Percentiles rank a stretch among this genome's conserved stretches.
Evolutionary conservation across 2,888 invertebrate genomes (phyloP).

Genomic region (Plebejus anna): DNA sequence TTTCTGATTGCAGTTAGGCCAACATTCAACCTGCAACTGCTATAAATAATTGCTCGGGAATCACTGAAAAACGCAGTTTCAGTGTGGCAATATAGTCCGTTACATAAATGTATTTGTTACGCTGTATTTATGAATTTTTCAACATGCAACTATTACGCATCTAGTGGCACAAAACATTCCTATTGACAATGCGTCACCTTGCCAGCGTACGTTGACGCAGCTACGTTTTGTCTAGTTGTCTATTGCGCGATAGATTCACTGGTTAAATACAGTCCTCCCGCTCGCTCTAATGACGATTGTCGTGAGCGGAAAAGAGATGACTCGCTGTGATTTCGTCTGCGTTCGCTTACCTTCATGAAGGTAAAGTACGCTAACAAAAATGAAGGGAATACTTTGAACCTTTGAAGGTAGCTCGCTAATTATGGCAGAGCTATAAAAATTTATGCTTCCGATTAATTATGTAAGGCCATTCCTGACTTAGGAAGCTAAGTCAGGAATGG

Average conservation of each 20-base stretch:
- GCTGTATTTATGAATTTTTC: slow-evolving; percentile 46
- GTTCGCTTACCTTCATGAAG: slow-evolving; percentile 69
- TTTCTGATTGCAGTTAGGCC: too few relatives aligned
- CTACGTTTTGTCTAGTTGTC: slow-evolving; percentile 72
- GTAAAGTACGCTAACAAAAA: slow-evolving; percentile 75
- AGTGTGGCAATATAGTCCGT: slow-evolving; percentile 41
- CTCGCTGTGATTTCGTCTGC: slow-evolving; percentile 55
- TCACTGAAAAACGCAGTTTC: not conserved
- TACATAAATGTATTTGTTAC: slow-evolving; percentile 52
- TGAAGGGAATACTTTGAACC: slow-evolving; percentile 68
- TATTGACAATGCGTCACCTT: slow-evolving; percentile 74
- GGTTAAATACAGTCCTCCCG: slow-evolving; percentile 66
- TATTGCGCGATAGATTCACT: slow-evolving; percentile 64
- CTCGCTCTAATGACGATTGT: slow-evolving; percentile 52
- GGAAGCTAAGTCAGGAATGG: not conserved
- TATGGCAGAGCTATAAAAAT: slow-evolving; percentile 34
- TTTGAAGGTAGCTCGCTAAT: slow-evolving; percentile 69
- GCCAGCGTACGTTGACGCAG: slow-evolving; percentile 77
- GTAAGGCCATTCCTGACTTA: slow-evolving; percentile 3
- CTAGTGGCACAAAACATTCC: slow-evolving; percentile 67
- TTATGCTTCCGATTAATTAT: slow-evolving; percentile 13
- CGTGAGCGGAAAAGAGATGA: slow-evolving; percentile 54
- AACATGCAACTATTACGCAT: slow-evolving; percentile 46
- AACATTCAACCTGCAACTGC: not conserved
- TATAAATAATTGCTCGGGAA: not conserved